Base-by-base conservation (phyloP, 2,888 invertebrate species). In the Sericinus montela region DNA sequence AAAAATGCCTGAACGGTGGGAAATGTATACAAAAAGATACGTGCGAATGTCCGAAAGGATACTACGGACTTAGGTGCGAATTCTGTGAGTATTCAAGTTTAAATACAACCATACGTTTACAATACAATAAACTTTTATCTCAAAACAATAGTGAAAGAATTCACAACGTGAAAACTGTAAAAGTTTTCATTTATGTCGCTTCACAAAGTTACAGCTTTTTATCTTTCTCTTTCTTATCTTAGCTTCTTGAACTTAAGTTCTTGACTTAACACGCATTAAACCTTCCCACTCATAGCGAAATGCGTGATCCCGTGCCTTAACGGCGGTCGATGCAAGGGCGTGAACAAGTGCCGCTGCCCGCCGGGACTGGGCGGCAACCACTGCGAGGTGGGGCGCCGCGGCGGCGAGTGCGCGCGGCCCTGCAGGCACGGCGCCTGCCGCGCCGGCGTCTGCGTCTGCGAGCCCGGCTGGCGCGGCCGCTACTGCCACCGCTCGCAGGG, bases 21-120 rank as follows among this genome's bases (percentile, higher is more conserved):
- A 97, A 97, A 79, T 98, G 98, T 74, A 92, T 97, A 62, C 97
- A 97, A 75, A 97, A 97, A 78, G 97, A 98, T 75, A 95, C 94
- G 19, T 98, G 98, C 70, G 94, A 95, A 63, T 98, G 98, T 80
- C 92, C 95, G 0, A 95, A 94, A 74, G 98, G 98, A 36, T 98
- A 95, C 76, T 97, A 95, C 71, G 98, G 98, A 51, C 87, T 94
- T 41, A 93, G 93, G 50, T 98, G 97, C 80, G 96, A 97, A 91
- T 95, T 94, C 82, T 97, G 97, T 97, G 89, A 94, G 95, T 92
- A 69, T 41, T 37, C 41, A n/a, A n/a, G n/a, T n/a, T n/a, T n/a
- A n/a, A n/a, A n/a, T n/a, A n/a, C n/a, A n/a, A n/a, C n/a, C n/a
- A n/a, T n/a, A n/a, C n/a, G n/a, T n/a, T n/a, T n/a, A n/a, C n/a